A percentile compares a stretch with the other conserved stretches of the same genome.
phyloP scores from a whole-genome alignment of 2,113 vertebrate genomes.

The Planiliza haematocheilus region DNA sequence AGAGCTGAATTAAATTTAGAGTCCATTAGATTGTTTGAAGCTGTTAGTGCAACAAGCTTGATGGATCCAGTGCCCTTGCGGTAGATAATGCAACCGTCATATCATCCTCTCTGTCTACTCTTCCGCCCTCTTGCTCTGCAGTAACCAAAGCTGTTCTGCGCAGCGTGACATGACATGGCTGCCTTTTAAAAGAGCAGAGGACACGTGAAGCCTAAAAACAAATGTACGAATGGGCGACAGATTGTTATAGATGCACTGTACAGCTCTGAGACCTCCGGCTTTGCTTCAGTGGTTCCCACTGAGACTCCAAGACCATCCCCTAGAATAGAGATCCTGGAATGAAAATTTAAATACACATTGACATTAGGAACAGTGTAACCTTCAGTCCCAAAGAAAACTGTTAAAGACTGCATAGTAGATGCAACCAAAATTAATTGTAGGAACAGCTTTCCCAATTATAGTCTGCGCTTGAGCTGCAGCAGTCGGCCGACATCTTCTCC shows the following conservation, averaged over 20 bases:
- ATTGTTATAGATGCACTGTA: not conserved
- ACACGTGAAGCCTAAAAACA: not conserved
- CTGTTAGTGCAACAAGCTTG: constrained; percentile 55
- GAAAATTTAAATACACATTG: constrained; percentile 5
- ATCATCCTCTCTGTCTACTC: constrained; percentile 1
- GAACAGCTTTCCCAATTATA: constrained; percentile 51
- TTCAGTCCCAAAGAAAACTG: constrained; percentile 18
- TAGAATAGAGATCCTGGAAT: constrained; percentile 48
- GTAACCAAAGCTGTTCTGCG: not conserved
- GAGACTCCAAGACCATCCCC: constrained; percentile 10
- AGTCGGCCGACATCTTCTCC: constrained; percentile 23
- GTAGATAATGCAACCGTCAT: constrained; percentile 34
- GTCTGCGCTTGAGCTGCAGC: constrained; percentile 32
- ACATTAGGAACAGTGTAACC: not conserved
- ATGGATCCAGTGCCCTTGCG: constrained; percentile 55
- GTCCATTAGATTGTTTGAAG: constrained; percentile 70
- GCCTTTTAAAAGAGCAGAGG: not conserved
- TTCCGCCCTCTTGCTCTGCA: not conserved
- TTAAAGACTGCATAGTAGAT: constrained; percentile 17
- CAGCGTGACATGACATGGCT: constrained; percentile 3
- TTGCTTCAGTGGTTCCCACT: constrained; percentile 9
- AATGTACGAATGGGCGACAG: not conserved
- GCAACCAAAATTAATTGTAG: constrained; percentile 36
- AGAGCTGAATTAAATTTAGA: constrained; percentile 74
- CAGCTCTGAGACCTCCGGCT: not conserved